Base-by-base conservation (phyloP, 2,888 invertebrate species). In the Drosophila antonietae region DNA sequence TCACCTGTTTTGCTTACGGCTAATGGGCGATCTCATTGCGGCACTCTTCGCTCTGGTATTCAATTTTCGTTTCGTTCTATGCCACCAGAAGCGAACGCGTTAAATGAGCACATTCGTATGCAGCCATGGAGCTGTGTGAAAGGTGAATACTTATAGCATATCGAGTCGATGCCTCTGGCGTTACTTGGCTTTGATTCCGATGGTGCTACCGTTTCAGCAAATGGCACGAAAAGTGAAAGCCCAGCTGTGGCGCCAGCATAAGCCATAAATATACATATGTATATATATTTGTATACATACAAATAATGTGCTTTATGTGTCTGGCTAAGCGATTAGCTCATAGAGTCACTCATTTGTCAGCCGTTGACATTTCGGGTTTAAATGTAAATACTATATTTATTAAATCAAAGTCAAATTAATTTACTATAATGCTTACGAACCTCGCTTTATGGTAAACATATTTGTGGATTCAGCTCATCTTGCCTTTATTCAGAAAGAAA, bases 51-150 rank as follows among this genome's bases (percentile, higher is more conserved):
- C 41, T 70, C 68, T 73, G 46, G 58, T 59, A 61, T 51, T 68
- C 46, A 52, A 72, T 73, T 58, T 69, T 69, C 56, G 49, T 44
- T 62, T 66, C 63, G 46, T 88, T 85, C 77, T 84, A 65, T 65
- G 39, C 28, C 56, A 55, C 57, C 65, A 74, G 74, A 81, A 76
- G 62, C 72, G 61, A 41, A 20, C 83, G 49, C 58, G 44, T 52
- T 51, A 77, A 90, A 90, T 88, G 78, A 68, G 73, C 78, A 43
- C 89, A 86, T 84, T 84, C 78, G 87, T 83, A 84, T 84, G 89
- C 90, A 55, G 12, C 7, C 39, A 57, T 56, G 58, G 71, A 67
- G 65, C 59, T 67, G 68, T 72, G 77, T 83, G 78, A 84, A 88
- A 84, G 90, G 89, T 86, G 84, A 75, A 81, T 78, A 88, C 72